A percentile compares a stretch with the other conserved stretches of the same genome.
phyloP scores from a whole-genome alignment of 2,888 invertebrate species.

The Kuschelorhynchus macadamiae region DNA sequence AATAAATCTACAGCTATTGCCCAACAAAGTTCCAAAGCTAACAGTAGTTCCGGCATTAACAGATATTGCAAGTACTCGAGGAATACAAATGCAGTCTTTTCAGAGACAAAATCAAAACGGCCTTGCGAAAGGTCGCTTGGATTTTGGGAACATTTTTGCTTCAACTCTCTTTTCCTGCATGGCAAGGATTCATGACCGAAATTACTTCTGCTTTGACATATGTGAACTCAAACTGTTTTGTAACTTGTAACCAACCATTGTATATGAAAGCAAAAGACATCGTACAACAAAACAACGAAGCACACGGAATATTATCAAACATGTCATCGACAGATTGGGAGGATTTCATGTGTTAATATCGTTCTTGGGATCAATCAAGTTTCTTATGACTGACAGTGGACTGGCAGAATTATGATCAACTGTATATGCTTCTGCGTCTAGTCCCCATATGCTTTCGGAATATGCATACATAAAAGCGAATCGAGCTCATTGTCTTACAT shows the following conservation, averaged over 20 bases:
- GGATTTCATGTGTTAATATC: not conserved
- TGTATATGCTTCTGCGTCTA: not conserved
- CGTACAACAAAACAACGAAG: not conserved
- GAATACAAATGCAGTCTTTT: not conserved
- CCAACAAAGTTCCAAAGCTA: too few species aligned
- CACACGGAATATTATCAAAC: not conserved
- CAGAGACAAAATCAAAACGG: not conserved
- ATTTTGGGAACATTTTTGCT: too few species aligned
- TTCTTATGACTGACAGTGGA: not conserved
- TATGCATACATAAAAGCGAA: not conserved
- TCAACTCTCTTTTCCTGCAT: too few species aligned
- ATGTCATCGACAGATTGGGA: not conserved
- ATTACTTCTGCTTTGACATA: too few species aligned
- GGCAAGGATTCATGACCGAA: too few species aligned
- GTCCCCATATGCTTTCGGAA: not conserved
- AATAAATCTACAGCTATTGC: too few species aligned
- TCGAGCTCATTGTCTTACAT: not conserved
- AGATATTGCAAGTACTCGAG: too few species aligned
- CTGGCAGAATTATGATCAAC: not conserved
- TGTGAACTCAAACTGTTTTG: not conserved
- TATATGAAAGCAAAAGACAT: constrained; percentile 2
- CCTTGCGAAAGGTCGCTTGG: too few species aligned
- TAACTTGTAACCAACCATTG: not conserved
- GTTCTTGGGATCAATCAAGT: not conserved
- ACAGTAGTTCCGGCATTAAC: too few species aligned